Base-by-base conservation (phyloP, 2,113 vertebrate genomes). In the Stigmatopora argus region DNA sequence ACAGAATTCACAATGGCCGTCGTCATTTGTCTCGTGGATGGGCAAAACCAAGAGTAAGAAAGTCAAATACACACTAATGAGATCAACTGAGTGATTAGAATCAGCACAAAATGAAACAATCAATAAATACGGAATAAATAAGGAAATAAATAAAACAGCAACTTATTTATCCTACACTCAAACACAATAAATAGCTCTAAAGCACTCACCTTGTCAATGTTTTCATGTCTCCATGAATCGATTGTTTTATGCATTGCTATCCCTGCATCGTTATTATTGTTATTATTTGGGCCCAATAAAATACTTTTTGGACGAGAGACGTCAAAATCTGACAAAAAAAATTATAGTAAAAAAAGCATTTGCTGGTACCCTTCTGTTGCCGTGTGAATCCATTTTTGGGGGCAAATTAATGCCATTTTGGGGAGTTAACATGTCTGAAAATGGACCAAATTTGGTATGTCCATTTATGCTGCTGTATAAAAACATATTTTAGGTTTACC, bases 71-170 rank as follows among this genome's bases (percentile, higher is more conserved):
- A 90, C 89, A n/a, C 88, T 86, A 87, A 53, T 79, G 69, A 66
- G 72, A 81, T 81, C 71, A 87, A 89, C 78, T 73, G 82, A 64
- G 60, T 75, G 64, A 74, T 75, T 76, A 72, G 61, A 83, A 77
- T 82, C 66, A 76, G 73, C 78, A 87, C 83, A 89, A 85, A 77
- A 87, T 87, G 83, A 87, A 87, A 88, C 80, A 85, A 85, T 70
- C 53, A 81, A 80, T 89, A 90, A 87, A 90, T 90, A 89, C 77
- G 75, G 79, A 89, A 89, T 90, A 89, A 89, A 91, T 89, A 89
- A 79, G 77, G 74, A 72, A 90, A 90, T 89, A 86, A 88, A 89
- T 89, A 86, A 87, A 86, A 86, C 78, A 88, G 84, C 82, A 73
- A 73, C 84, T 70, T 65, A 71, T 85, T 78, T 61, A 72, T 74